Evolutionary conservation across 2,113 vertebrate genomes (phyloP).

Genomic region (Cinclus cinclus): DNA sequence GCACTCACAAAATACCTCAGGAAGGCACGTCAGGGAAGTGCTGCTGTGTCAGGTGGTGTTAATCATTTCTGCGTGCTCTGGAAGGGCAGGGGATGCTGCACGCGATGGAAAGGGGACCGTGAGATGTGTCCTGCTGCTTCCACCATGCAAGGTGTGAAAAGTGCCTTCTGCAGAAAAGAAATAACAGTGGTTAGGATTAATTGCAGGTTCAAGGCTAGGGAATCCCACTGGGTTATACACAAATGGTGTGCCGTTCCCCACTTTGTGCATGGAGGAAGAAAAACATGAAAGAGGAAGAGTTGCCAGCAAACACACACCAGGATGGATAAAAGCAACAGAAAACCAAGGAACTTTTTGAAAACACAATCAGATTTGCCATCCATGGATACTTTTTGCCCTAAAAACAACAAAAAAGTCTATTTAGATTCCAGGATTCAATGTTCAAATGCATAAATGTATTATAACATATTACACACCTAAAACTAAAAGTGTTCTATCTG

Average conservation of each 20-base stretch:
- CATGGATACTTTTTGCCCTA: background rate
- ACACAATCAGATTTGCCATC: background rate
- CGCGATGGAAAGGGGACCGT: background rate
- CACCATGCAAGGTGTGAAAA: background rate
- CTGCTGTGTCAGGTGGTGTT: background rate
- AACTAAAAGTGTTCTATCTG: background rate
- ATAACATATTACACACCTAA: background rate
- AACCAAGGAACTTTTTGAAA: background rate
- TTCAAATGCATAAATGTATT: background rate
- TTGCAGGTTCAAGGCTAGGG: background rate
- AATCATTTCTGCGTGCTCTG: background rate
- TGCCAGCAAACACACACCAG: background rate
- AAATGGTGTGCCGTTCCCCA: background rate
- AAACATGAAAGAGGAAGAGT: background rate
- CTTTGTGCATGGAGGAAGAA: background rate
- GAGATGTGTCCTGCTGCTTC: background rate
- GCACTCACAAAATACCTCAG: background rate
- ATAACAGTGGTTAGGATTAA: background rate
- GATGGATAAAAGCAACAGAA: background rate
- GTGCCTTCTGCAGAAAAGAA: background rate
- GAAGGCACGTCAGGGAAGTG: background rate
- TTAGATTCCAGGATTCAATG: background rate
- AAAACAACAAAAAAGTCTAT: background rate
- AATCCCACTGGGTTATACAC: background rate
- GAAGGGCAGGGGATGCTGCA: background rate